phyloP scores from a whole-genome alignment of 2,797 vertebrate species.

The Taenioides sp. region DNA sequence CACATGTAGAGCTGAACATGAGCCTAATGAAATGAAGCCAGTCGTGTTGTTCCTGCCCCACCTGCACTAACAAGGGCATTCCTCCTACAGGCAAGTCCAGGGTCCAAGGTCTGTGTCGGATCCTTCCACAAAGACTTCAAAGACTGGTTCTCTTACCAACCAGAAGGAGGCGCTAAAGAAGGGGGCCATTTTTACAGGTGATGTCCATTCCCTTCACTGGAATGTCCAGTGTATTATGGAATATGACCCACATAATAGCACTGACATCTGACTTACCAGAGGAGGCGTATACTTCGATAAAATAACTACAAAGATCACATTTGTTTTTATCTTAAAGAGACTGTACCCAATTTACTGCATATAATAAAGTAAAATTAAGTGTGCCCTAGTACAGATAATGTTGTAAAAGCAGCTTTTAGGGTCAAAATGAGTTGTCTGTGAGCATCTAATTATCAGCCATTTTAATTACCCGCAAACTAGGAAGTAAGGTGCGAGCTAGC shows the following conservation, averaged over 20 bases:
- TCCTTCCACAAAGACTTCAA: constrained; percentile 39
- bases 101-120: constrained; percentile 36
- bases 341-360: too few relatives aligned
- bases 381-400: too few relatives aligned
- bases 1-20: constrained; percentile 38
- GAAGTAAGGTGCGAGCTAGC: too few relatives aligned
- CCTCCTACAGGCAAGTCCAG: constrained; percentile 43
- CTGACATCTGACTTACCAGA: neutral
- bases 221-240: neutral
- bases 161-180: neutral
- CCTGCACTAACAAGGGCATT: constrained; percentile 66
- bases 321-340: neutral
- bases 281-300: neutral
- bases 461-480: too few relatives aligned
- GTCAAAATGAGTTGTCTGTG: too few relatives aligned
- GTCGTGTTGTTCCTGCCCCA: constrained; percentile 74
- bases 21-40: constrained; percentile 65
- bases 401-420: too few relatives aligned
- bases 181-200: neutral
- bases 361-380: too few relatives aligned
- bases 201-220: neutral
- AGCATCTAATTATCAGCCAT: too few relatives aligned
- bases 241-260: neutral
- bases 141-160: constrained; percentile 28
- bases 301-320: neutral